Evolutionary conservation across 2,797 vertebrate genomes (phyloP).

Genomic region (Esox lucius): DNA sequence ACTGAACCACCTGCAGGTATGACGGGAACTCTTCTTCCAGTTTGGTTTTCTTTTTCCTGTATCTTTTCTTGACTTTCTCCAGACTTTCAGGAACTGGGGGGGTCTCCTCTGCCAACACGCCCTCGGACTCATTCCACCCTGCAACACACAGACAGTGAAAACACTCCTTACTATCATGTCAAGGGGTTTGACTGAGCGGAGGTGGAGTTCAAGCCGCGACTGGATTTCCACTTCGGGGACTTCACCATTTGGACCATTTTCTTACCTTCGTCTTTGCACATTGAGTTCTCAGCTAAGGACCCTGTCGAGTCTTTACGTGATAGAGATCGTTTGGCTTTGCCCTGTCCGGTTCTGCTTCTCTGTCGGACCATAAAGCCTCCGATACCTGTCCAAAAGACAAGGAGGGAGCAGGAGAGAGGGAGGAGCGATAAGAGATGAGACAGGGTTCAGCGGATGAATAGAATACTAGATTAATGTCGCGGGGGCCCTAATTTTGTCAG

Average conservation of each 20-base stretch:
- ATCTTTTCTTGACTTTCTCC: conserved; percentile 96
- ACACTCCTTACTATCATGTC: neutral
- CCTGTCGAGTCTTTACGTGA: conserved; percentile 83
- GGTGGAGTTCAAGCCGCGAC: neutral
- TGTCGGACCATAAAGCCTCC: conserved; percentile 99
- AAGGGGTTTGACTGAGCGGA: neutral
- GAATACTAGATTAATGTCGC: conserved; percentile 23
- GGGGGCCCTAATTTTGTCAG: conserved; percentile 37
- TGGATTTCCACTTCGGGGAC: neutral
- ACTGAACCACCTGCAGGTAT: conserved; percentile 86
- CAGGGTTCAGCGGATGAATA: neutral
- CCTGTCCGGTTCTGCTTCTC: conserved; percentile 86
- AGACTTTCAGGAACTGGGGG: conserved; percentile 72
- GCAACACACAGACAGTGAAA: conserved; percentile 8
- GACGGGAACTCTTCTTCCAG: conserved; percentile 94
- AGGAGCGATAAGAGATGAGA: neutral
- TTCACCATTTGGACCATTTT: neutral
- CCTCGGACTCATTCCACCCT: conserved; percentile 81
- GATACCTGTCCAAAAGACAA: conserved; percentile 77
- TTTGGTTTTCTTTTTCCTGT: conserved; percentile 96
- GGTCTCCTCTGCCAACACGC: conserved; percentile 72
- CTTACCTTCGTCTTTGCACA: conserved; percentile 83
- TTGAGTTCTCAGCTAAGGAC: conserved; percentile 77
- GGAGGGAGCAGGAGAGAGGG: neutral
- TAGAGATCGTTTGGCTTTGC: conserved; percentile 79